Evolutionary conservation across 2,113 vertebrate genomes (phyloP), one percentile per base, ranked within the genome.

Genomic region (Corapipo altera): DNA sequence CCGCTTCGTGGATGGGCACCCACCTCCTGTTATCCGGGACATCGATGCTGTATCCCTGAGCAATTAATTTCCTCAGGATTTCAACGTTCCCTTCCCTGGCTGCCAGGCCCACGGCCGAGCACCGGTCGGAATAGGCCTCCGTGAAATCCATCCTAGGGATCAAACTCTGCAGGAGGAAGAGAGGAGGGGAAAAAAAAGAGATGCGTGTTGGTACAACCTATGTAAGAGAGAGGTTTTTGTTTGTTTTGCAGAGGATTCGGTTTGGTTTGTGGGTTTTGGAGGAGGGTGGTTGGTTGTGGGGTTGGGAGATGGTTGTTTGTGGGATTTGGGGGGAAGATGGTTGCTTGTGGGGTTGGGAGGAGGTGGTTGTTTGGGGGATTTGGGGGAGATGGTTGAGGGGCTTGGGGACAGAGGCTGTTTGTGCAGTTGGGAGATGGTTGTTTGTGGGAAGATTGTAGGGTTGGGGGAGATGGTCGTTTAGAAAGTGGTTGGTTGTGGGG

Each of bases 1-100:
- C 98, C 2, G 99, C 99, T 96, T 99, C 99, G 1, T 99, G 99
- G 85, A 99, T 97, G 3, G 99, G 98, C 88, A 97, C 97, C 99
- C 99, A 99, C 12, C 99, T 99, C n/a, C 99, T 98, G 97, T 99
- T 99, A 95, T 99, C 99, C 0, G 98, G 97, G 46, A 98, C 96
- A 87, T 99, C 98, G 9, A 98, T 27, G 4, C 98, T 98, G 90
- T 94, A 98, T 3, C 99, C 98, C 28, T 97, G 96, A 77, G 67
- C 96, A 6, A 99, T 98, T 24, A 99, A 97, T 41, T 96, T 97
- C 97, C 96, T 97, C 85, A 99, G 77, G 33, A 91, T 92, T 93
- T 95, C 96, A 66, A 91, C 54, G 3, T 98, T 95, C 62, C 99
- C 98, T 16, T 98, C 93, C 9, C 99, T 98, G 77, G 98, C 98